Base-by-base conservation (phyloP, 2,797 vertebrate genomes). In the Crenichthys baileyi region DNA sequence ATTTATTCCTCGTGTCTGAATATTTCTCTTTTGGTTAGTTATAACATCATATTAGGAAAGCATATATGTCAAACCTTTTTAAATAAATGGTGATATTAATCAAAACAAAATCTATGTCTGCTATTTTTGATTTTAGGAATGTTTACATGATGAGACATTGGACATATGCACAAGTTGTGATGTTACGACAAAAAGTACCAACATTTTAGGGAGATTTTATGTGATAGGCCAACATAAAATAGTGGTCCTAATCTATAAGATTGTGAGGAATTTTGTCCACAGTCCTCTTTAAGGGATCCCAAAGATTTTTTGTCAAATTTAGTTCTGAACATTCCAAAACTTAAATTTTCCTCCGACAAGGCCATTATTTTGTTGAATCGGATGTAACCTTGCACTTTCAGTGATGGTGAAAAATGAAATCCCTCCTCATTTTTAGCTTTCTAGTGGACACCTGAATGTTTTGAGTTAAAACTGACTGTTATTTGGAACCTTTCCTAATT, bases 81-180 rank as follows among this genome's bases (percentile, higher is more conserved):
- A 41, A 80, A 74, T 79, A 73, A 58, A 55, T 79, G 2, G 8
- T 61, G n/a, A 36, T 70, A 78, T 50, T 56, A 68, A 77, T 71
- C 20, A 67, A 67, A 71, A 46, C 31, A 20, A 50, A 68, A 36
- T 4, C 24, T 3, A 29, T 77, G 46, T 2, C 53, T 12, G 20
- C n/a, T 2, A 70, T 15, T 67, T 6, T 55, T 41, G 15, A 8
- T 56, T 18, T 55, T 5, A 55, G 20, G 29, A 1, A 36, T 68
- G 22, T 68, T 44, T 68, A 44, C 36, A 67, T 67, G 63, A 39
- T 39, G 8, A 11, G 7, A 72, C 16, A 36, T 1, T 22, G 31
- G 9, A 24, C 3, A 39, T 67, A 22, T 65, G 36, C 41, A 2
- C 1, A 22, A 5, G 18, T 67, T 67, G 18, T 11, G 20, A 67